Conservation (phyloP, 1,140 invertebrate genomes). For the Mylabris phalerata region DNA sequence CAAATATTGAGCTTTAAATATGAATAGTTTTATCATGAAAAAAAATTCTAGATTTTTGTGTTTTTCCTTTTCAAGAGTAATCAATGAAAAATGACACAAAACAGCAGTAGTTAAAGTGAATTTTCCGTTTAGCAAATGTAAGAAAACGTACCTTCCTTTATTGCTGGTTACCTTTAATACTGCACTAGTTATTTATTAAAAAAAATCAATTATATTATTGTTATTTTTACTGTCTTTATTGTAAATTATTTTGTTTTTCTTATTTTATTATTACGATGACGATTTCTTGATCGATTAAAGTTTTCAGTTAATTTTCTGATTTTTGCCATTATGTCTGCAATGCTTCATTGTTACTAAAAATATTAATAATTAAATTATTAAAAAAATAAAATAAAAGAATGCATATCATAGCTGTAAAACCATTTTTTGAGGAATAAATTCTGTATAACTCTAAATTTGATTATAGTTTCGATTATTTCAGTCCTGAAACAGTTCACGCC, state of each 20-base stretch:
- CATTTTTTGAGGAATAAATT: conserved; percentile 63
- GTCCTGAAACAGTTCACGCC: background rate
- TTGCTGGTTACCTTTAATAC: too few relatives aligned
- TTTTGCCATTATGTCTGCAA: conserved; percentile 35
- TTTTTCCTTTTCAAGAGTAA: background rate
- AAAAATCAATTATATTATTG: background rate
- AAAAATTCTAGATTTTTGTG: too few relatives aligned
- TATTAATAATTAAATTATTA: conserved; percentile 17
- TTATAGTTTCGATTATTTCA: background rate
- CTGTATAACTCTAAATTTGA: conserved; percentile 46
- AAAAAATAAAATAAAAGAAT: conserved; percentile 49
- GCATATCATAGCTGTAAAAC: conserved; percentile 81
- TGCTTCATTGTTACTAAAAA: conserved; percentile 56
- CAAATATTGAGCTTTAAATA: too few relatives aligned
- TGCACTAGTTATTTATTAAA: too few relatives aligned
- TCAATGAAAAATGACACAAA: conserved; percentile 10
- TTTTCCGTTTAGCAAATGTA: too few relatives aligned
- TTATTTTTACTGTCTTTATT: conserved; percentile 1
- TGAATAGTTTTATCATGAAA: too few relatives aligned
- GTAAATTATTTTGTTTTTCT: conserved; percentile 1
- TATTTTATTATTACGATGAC: too few relatives aligned
- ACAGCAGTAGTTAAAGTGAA: too few relatives aligned
- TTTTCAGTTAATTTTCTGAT: too few relatives aligned
- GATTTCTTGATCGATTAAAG: too few relatives aligned
- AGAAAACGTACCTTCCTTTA: too few relatives aligned